A percentile compares a stretch with the other conserved stretches of the same genome.
These are phyloP conservation scores for Dreissena rostriformis DNA, from an alignment of 1,140 invertebrate genomes.

Conservation along the genomic window DNA sequence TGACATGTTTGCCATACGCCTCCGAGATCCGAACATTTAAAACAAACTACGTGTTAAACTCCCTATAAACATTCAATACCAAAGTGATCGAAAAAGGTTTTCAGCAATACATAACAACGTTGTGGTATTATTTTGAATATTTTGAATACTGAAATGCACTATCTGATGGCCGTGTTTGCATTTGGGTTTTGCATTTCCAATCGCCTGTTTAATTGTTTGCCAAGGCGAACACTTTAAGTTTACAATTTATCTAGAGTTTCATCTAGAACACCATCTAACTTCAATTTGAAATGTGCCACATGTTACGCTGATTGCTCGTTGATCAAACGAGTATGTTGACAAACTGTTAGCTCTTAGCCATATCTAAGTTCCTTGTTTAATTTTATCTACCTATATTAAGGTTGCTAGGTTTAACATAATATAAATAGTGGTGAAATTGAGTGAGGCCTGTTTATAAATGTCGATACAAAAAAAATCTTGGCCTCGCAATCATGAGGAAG, in stretches of 20 bases:
- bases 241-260: slow-evolving; percentile 35
- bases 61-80: not conserved
- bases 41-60: slow-evolving; percentile 13
- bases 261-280: not conserved
- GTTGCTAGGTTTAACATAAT: too few species aligned
- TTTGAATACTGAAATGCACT: slow-evolving; percentile 2
- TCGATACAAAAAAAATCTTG: too few species aligned
- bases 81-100: not conserved
- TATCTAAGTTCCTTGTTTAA: too few species aligned
- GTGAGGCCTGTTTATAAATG: too few species aligned
- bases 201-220: slow-evolving; percentile 11
- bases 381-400: too few species aligned
- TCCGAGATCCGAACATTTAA: not conserved
- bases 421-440: too few species aligned
- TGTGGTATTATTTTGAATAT: not conserved
- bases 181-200: slow-evolving; percentile 35
- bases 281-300: too few species aligned
- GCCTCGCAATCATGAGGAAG: too few species aligned
- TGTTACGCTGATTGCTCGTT: too few species aligned
- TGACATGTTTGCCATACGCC: not conserved
- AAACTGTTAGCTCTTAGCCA: too few species aligned
- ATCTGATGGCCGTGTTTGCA: slow-evolving; percentile 28
- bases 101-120: not conserved
- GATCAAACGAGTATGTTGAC: too few species aligned
- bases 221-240: slow-evolving; percentile 36